Evolutionary conservation across 2,888 invertebrate species (phyloP).

Genomic region (Dryobotodes eremita): DNA sequence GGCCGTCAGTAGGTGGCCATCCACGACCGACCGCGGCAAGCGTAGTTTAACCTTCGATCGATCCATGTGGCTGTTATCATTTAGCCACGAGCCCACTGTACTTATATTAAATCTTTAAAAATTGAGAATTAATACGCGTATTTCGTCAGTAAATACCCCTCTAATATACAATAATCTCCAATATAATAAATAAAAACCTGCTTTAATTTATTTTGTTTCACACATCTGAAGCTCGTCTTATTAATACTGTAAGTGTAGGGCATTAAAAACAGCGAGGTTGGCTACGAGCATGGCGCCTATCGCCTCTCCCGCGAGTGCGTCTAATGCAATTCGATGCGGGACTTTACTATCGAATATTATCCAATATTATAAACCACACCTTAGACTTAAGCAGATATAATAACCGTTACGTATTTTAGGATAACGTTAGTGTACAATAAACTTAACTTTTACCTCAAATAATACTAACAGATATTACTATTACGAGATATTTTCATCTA

Average conservation of each 20-base stretch:
- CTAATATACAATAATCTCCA: not conserved
- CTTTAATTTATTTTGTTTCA: not conserved
- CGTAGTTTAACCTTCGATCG: not conserved
- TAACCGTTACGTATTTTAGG: constrained; percentile 64
- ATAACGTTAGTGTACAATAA: constrained; percentile 64
- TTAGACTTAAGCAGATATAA: constrained; percentile 68
- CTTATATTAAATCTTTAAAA: not conserved
- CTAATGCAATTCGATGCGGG: constrained; percentile 83
- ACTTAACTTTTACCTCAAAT: constrained; percentile 50
- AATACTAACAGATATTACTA: constrained; percentile 52
- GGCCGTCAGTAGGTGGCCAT: not conserved
- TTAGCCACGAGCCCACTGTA: not conserved
- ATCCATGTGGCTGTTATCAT: not conserved
- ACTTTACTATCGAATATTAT: constrained; percentile 81
- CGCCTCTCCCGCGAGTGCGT: constrained; percentile 69
- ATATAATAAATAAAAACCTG: not conserved
- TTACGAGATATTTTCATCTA: constrained; percentile 26
- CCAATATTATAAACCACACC: constrained; percentile 76
- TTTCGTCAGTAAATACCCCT: not conserved
- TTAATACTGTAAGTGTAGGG: constrained; percentile 43
- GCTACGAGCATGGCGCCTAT: constrained; percentile 71
- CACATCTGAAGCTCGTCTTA: constrained; percentile 16
- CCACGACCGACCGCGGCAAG: not conserved
- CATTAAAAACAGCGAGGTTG: constrained; percentile 65
- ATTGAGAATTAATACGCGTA: not conserved